A percentile compares a stretch with the other conserved stretches of the same genome.
Conservation (phyloP, 2,888 invertebrate genomes). For the Caenorhabditis doughertyi region DNA sequence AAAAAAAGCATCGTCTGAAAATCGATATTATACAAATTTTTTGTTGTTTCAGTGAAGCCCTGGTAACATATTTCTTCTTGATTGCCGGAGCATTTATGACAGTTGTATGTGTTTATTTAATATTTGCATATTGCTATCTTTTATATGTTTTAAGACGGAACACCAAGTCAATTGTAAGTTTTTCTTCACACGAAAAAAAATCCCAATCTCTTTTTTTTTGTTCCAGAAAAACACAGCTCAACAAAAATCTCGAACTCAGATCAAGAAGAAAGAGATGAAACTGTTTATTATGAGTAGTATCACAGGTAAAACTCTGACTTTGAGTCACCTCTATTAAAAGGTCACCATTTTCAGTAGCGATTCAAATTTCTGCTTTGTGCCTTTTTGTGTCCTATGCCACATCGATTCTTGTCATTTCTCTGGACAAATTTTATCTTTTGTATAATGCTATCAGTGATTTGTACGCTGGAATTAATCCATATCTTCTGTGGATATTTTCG, state of each 20-base stretch:
- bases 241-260: conserved; percentile 21
- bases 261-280: conserved; percentile 43
- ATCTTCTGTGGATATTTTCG: conserved; percentile 63
- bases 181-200: too few relatives aligned
- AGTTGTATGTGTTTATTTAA: conserved; percentile 27
- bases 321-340: not conserved
- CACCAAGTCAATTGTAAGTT: conserved; percentile 34
- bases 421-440: conserved; percentile 59
- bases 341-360: conserved; percentile 36
- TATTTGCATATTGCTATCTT: conserved; percentile 45
- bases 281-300: conserved; percentile 55
- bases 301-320: conserved; percentile 15
- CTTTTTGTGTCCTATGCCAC: conserved; percentile 49
- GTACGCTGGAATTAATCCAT: conserved; percentile 63
- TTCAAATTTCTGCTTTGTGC: conserved; percentile 56
- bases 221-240: conserved; percentile 43
- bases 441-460: conserved; percentile 61
- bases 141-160: conserved; percentile 40
- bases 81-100: conserved; percentile 45
- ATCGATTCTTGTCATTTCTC: conserved; percentile 37
- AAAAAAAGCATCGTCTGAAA: too few relatives aligned
- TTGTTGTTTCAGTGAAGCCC: conserved; percentile 29
- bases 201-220: too few relatives aligned
- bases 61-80: conserved; percentile 32
- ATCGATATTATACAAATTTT: too few relatives aligned